Base-by-base conservation (phyloP, 2,888 invertebrate genomes). In the Euplagia quadripunctaria region DNA sequence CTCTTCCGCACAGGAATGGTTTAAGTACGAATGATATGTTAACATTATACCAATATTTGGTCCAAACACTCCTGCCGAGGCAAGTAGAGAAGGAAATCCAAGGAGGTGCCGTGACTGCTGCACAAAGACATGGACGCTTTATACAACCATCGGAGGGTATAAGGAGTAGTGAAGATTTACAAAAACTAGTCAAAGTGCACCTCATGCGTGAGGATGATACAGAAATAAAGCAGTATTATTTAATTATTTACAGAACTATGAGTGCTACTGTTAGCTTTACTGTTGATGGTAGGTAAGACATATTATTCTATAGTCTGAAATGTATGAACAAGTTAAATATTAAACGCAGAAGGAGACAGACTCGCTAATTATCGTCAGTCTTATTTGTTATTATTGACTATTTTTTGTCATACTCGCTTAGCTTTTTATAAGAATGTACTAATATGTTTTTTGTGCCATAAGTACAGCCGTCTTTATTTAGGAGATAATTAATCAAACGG, bases 241-340 rank as follows among this genome's bases (percentile, higher is more conserved):
- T 99, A 87, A 96, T 99, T 31, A 97, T 98, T 43, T 99, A 99
- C 90, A 97, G 98, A 81, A 97, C 98, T 9, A 92, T 98, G 66
- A 98, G 98, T 94, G 98, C 98, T 8, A 98, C 98, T 46, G 95
- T 99, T 55, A 98, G 98, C 89, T 96, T 99, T 73, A 97, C 99
- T 87, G 96, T 98, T 75, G 97, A 98, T 91, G 97, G 98, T 98
- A 92, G 94, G 94, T 89, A 64, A 41, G 65, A 43, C 58, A 31
- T 31, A 14, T 11, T n/a, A 4, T 55, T 55, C 43, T n/a, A n/a
- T 3, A 11, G 55, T 55, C 7, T 55, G n/a, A n/a, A 8, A n/a
- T 55, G n/a, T 9, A n/a, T 55, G 9, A 11, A n/a, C n/a, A n/a
- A 4, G 9, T 3, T 20, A 20, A 55, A 55, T 31, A 31, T 31